phyloP scores from a whole-genome alignment of 1,140 invertebrate species.

The Paralvinella palmiformis region DNA sequence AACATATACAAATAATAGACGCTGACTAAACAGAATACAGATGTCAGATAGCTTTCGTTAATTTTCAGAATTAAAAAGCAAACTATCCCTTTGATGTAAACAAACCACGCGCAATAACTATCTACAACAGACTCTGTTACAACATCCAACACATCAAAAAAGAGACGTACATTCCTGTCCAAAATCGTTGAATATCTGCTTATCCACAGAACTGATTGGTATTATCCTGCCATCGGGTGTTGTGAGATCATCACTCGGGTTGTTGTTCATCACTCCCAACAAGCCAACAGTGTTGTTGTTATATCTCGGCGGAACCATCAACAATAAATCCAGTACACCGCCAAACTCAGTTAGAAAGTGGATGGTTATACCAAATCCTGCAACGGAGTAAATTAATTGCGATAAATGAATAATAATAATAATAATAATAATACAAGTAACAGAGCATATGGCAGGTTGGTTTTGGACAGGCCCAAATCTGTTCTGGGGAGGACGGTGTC shows the following conservation, averaged over 20 bases:
- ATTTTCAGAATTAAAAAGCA: too few relatives aligned
- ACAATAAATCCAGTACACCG: not conserved
- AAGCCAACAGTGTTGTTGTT: not conserved
- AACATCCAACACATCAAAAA: too few relatives aligned
- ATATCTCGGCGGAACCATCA: not conserved
- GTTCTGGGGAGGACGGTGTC: too few relatives aligned
- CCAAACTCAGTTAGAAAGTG: not conserved
- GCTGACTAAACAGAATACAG: too few relatives aligned
- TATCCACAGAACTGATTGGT: not conserved
- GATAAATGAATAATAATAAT: not conserved
- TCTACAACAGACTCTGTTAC: too few relatives aligned
- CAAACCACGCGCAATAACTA: too few relatives aligned
- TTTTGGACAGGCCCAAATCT: not conserved
- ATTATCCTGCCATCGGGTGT: not conserved
- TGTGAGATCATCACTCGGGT: not conserved
- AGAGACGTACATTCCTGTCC: not conserved
- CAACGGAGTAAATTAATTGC: not conserved
- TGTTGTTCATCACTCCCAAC: not conserved
- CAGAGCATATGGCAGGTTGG: not conserved
- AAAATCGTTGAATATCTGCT: conserved; percentile 1
- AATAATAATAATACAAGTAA: not conserved
- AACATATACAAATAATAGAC: too few relatives aligned
- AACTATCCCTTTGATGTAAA: too few relatives aligned
- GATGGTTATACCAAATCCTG: not conserved
- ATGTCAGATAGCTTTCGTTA: too few relatives aligned